Base-by-base conservation (phyloP, 2,113 vertebrate species). In the Dissostichus mawsoni region DNA sequence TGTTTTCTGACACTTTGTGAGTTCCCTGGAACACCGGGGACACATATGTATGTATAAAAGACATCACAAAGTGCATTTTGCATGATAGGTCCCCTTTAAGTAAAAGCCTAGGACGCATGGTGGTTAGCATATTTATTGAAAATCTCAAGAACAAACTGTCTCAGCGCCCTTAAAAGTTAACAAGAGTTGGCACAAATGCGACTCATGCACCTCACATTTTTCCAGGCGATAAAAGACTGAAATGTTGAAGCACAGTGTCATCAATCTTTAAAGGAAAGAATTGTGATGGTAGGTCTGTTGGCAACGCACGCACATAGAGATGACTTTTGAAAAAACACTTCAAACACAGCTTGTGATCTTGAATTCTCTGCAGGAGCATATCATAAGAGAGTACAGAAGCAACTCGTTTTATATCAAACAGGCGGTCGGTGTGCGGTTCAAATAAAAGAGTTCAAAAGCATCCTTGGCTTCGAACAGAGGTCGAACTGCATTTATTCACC, bases 401-500 rank as follows among this genome's bases (percentile, higher is more conserved):
- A 13, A 23, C 0, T 13, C 25, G 9, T 65, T n/a, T 36, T 51
- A 17, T 11, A 64, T 51, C 8, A 52, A 65, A 69, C 47, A 66
- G 25, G 25, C 47, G 53, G 58, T 64, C 14, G 0, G 33, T 17
- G 50, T 62, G 67, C 55, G 36, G 36, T 16, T 41, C 69, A 69
- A 86, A 81, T 59, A 41, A 67, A 78, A 63, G 16, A 52, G 58
- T 59, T 51, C 63, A 76, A 13, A 53, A n/a, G 68, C 29, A 48
- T 59, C 57, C 41, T 74, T 55, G 52, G 69, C 61, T 51, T 51
- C 47, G 52, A 72, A 45, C 48, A 47, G 52, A 61, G 71, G 62
- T 82, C 80, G 44, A 70, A 62, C 8, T 29, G 59, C 25, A 14
- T n/a, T 90, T 83, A 75, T 87, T 75, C 17, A 71, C n/a, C 55